A percentile compares a stretch with the other conserved stretches of the same genome.
phyloP scores from a whole-genome alignment of 2,797 vertebrate genomes.

The Meriones psammophilus region DNA sequence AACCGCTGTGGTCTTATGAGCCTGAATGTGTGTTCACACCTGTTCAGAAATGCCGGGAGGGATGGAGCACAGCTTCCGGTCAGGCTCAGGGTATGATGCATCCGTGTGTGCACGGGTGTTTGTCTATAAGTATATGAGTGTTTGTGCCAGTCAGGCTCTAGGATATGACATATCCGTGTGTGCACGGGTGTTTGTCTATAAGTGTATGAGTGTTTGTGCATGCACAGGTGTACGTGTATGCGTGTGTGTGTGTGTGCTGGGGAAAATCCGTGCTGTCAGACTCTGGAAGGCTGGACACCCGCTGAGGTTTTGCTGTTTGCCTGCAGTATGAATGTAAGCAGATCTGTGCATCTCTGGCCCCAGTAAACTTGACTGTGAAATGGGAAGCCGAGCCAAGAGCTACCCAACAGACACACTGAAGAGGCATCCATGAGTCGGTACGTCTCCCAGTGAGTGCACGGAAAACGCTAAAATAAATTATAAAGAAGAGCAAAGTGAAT shows the following conservation, averaged over 20 bases:
- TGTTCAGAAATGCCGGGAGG: constrained; percentile 58
- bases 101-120: neutral
- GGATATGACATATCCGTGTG: too few relatives aligned
- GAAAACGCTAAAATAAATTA: neutral
- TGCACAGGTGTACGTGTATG: neutral
- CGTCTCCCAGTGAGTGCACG: neutral
- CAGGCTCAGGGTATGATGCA: neutral
- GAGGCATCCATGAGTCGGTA: fast-evolving
- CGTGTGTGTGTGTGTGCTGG: too few relatives aligned
- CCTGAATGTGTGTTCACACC: constrained; percentile 69
- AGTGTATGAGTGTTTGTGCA: neutral
- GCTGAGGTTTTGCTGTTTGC: neutral
- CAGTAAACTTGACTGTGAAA: constrained; percentile 22
- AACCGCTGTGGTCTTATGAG: constrained; percentile 31
- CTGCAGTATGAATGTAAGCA: fast-evolving
- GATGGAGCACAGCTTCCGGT: neutral
- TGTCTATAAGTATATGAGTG: neutral
- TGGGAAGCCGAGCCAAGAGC: neutral
- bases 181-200: too few relatives aligned
- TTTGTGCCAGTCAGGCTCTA: neutral
- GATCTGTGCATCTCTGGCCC: neutral
- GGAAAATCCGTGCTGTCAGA: fast-evolving
- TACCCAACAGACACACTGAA: neutral
- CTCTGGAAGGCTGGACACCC: neutral
- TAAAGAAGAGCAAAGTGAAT: neutral